Base-by-base conservation (phyloP, 2,113 vertebrate genomes). In the Siniperca chuatsi region DNA sequence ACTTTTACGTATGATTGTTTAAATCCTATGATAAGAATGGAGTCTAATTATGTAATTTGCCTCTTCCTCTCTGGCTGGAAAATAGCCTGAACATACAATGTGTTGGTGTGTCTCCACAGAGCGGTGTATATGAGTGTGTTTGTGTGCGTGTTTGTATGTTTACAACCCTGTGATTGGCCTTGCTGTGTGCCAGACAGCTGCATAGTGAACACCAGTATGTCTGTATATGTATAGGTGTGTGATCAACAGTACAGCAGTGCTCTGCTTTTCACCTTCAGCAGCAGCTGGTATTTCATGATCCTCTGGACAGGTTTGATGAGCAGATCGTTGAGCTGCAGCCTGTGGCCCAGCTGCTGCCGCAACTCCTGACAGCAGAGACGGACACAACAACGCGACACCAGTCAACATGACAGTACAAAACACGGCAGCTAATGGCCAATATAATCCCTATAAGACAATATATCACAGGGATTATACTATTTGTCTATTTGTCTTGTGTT, bases 231-330 rank as follows among this genome's bases (percentile, higher is more conserved):
- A 6, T 33, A 68, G 72, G 73, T 55, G 81, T 68, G 83, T 69
- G 74, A 73, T 83, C 54, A 81, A 88, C 54, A 82, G 64, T 82
- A 1, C 75, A 67, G 66, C 66, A n/a, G 58, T 57, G 78, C 4
- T 67, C 69, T 62, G 37, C 46, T 62, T 74, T 93, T 94, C 90
- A 98, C 97, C 97, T 98, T 98, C 83, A 98, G 96, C 79, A 98
- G 94, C 92, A 98, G 95, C 94, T 98, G 97, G 93, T 98, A 98
- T 92, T 98, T 98, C 97, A 98, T 97, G 95, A 98, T 98, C 93
- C 97, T 94, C 93, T 98, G 97, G 84, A 98, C 97, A 6, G 97
- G 97, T 91, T 97, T 98, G 95, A 98, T 98, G 92, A 98, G 97
- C 83, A 98, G 96, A 93, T 98, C 97, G 1, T 94, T 98, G 79